Base-by-base conservation (phyloP, 2,113 vertebrate species). In the Vulpes ferrilata region DNA sequence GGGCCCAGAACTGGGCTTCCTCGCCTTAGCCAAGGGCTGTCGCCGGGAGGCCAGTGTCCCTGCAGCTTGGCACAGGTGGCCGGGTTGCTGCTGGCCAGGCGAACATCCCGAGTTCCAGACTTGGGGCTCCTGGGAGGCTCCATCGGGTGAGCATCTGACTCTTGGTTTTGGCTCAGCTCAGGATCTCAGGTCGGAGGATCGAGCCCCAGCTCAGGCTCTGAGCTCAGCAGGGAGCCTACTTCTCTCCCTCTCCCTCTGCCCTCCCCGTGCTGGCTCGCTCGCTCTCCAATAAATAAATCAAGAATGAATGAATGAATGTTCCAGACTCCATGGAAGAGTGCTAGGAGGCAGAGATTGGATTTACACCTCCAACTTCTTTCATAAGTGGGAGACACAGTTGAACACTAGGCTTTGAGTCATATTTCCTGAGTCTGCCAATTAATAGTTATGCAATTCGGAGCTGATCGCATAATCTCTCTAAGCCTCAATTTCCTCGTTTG, bases 401-500 rank as follows among this genome's bases (percentile, higher is more conserved):
- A 96, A 76, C 27, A 20, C 22, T 78, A 38, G 25, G 43, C 35
- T 93, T 83, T 71, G 71, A 88, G 51, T 88, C 78, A 57, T 60
- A 51, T 57, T 92, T 67, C 78, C 35, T 17, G 65, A 86, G 88
- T 71, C 65, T 81, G 59, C 88, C 20, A 65, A 35, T 65, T 65
- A 87, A n/a, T 35, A 59, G 38, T 80, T 88, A 73, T 0, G 11
- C 27, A 79, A 11, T 96, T 83, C 80, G 79, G 64, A 92, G 53
- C n/a, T 69, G 19, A 12, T 88, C 43, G 65, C 27, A 65, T 80
- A 62, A 88, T 60, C 48, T 43, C 27, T 65, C 16, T 80, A 60
- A 88, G 32, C 38, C 82, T 96, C 43, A 57, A 60, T 93, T 90
- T 95, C 64, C 67, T 88, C 62, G 88, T 65, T 91, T 80, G 82